phyloP scores from a whole-genome alignment of 1,140 invertebrate genomes.

The Lithobius niger region DNA sequence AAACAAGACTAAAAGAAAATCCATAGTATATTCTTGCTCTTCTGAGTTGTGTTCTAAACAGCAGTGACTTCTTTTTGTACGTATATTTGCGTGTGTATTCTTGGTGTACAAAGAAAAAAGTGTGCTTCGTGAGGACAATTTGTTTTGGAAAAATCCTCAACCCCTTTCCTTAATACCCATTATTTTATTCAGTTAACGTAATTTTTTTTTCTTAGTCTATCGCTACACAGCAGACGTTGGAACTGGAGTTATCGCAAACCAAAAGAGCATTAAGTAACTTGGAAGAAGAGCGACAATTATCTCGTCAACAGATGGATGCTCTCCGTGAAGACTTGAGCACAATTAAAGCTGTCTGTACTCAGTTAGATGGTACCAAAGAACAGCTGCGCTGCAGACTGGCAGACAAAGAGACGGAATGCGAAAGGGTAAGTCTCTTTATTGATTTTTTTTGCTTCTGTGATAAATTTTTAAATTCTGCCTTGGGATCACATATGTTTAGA shows the following conservation, averaged over 20 bases:
- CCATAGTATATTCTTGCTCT: no score
- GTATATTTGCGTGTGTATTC: no score
- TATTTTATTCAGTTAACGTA: neutral
- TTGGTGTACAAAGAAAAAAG: neutral
- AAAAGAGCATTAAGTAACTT: neutral
- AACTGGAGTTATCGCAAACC: neutral
- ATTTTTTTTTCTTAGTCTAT: slow-evolving; percentile 3
- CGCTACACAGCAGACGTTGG: neutral
- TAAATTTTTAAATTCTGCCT: no score
- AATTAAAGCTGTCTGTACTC: neutral
- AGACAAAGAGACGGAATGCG: neutral
- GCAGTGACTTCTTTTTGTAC: no score
- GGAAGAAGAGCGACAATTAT: neutral
- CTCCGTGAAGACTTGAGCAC: neutral
- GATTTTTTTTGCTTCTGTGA: no score
- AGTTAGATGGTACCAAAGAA: neutral
- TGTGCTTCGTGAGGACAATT: neutral
- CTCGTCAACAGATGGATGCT: neutral
- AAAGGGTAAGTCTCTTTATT: neutral
- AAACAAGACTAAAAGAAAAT: no score
- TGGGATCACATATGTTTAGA: no score
- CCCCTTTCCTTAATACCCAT: neutral
- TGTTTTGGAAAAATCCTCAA: neutral
- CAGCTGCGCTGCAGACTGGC: neutral
- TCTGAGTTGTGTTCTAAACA: no score